A percentile compares a stretch with the other conserved stretches of the same genome.
These are phyloP conservation scores for Gorsachius goisagi DNA, from an alignment of 2,113 vertebrate genomes.

Conservation along the genomic window DNA sequence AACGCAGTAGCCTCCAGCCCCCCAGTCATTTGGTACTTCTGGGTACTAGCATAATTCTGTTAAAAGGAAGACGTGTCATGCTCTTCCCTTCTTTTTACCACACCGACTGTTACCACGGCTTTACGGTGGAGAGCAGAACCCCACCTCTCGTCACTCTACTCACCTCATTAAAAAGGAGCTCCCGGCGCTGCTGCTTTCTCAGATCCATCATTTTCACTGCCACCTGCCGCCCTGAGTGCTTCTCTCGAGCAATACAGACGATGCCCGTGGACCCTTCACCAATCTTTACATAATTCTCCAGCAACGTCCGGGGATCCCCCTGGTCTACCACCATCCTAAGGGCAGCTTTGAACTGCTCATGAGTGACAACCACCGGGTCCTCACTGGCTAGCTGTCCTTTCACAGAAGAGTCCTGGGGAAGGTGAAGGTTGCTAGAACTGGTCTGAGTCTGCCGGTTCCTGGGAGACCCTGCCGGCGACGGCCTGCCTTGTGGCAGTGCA, in stretches of 20 bases:
- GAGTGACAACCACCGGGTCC: constrained; percentile 89
- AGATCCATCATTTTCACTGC: constrained; percentile 99
- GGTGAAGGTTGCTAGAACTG: constrained; percentile 89
- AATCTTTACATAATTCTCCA: constrained; percentile 96
- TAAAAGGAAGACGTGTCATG: background rate
- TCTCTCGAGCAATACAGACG: constrained; percentile 94
- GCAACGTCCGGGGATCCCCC: constrained; percentile 88
- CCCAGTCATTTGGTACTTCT: background rate
- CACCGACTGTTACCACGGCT: too few relatives aligned
- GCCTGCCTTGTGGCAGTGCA: constrained; percentile 79
- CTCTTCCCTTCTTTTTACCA: background rate
- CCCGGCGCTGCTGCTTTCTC: constrained; percentile 93
- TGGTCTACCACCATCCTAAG: constrained; percentile 98
- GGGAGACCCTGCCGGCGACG: constrained; percentile 89
- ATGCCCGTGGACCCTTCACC: constrained; percentile 97
- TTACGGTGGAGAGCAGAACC: background rate
- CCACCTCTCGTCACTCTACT: background rate
- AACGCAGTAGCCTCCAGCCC: fast-evolving
- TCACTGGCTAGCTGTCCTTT: constrained; percentile 72
- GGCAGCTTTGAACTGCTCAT: constrained; percentile 96
- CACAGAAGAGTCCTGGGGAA: constrained; percentile 78
- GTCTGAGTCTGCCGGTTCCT: constrained; percentile 87
- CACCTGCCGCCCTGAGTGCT: constrained; percentile 92
- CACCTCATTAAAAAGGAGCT: constrained; percentile 98
- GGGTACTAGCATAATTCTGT: background rate